Base-by-base conservation (phyloP, 2,888 invertebrate genomes). In the Drosophila conformis region DNA sequence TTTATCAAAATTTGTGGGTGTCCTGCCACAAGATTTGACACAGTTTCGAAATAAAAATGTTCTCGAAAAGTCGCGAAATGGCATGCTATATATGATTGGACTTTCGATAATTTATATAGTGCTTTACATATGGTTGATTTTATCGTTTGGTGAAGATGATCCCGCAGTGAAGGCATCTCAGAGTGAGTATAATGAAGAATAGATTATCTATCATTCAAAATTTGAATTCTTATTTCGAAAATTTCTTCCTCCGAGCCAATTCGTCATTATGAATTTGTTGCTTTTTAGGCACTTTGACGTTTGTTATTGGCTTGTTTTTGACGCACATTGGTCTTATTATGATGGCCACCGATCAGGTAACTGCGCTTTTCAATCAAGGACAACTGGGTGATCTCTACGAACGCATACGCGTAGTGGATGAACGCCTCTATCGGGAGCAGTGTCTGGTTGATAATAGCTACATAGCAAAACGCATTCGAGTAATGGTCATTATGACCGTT, bases 281-380 rank as follows among this genome's bases (percentile, higher is more conserved):
- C 25, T 21, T 73, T 59, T 5, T 35, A 93, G 93, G 92, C 54
- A 92, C 93, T 10, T 73, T 93, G 27, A 93, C 93, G 8, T 91
- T 91, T 61, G 93, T 93, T 0, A 93, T 93, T 83, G 93, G 93
- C 13, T 68, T 93, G 3, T 93, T 93, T 73, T 78, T 93, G 36
- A 92, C 92, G 27, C 93, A 93, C 65, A 92, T 93, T 69, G 92
- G 91, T 7, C 87, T 93, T 4, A 78, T 91, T 10, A 93, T 93
- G 93, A 92, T 93, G 91, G 81, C 78, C n/a, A 89, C 92, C 10
- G 93, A 93, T 80, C 91, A 93, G 54, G 42, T 93, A 18, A 90
- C 91, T 1, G 92, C 92, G 1, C 69, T 93, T 31, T 80, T 90
- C 0, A 93, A 93, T 75, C 93, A 93, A 70, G 81, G 83, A 1